Evolutionary conservation across 2,113 vertebrate genomes (phyloP).

Genomic region (Trematocara variabile): DNA sequence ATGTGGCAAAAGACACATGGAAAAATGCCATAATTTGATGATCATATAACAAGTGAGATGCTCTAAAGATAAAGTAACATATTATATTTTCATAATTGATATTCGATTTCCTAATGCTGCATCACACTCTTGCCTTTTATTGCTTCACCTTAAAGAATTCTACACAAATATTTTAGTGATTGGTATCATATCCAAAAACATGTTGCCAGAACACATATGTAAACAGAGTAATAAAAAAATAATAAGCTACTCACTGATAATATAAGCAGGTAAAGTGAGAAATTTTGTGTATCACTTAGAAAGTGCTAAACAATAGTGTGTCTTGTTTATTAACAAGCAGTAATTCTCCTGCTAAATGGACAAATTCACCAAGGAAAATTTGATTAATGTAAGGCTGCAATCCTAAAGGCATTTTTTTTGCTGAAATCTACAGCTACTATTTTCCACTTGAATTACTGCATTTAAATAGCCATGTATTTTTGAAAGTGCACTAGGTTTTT

Average conservation of each 20-base stretch:
- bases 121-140: background rate
- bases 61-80: background rate
- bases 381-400: background rate
- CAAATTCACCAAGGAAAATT: background rate
- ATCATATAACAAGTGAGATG: slow-evolving; percentile 18
- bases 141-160: background rate
- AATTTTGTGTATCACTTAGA: background rate
- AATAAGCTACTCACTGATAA: background rate
- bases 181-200: background rate
- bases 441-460: background rate
- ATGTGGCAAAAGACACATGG: background rate
- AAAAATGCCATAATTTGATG: slow-evolving; percentile 9
- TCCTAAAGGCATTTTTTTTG: background rate
- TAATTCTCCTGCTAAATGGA: background rate
- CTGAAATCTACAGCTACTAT: background rate
- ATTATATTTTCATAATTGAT: slow-evolving; percentile 19
- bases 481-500: background rate
- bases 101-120: background rate
- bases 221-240: background rate
- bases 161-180: background rate
- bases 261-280: background rate
- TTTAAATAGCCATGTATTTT: background rate
- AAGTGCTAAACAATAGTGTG: background rate
- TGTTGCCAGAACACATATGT: background rate
- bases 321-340: background rate